A percentile compares a stretch with the other conserved stretches of the same genome.
Conservation (phyloP, 1,140 invertebrate genomes). For the Lepidostoma basale region DNA sequence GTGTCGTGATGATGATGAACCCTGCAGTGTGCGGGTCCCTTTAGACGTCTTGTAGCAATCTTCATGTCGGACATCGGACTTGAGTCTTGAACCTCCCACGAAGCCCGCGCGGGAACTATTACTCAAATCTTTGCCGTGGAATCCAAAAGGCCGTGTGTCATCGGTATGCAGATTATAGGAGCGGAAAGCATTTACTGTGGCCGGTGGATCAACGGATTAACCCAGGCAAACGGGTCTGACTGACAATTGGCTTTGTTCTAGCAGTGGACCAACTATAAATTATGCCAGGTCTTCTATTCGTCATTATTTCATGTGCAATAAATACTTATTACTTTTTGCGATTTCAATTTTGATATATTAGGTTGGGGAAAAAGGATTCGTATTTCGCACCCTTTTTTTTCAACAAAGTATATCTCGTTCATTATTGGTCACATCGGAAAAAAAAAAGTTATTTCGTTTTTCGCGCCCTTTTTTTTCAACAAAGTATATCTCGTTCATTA, state of each 20-base stretch:
- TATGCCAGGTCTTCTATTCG: no score
- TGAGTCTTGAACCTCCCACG: constrained; percentile 14
- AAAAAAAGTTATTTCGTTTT: no score
- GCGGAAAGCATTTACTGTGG: neutral
- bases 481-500: constrained; percentile 6
- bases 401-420: neutral
- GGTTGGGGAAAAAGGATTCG: no score
- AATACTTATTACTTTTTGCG: no score
- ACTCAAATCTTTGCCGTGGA: constrained; percentile 12
- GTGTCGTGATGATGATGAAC: no score
- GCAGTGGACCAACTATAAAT: neutral
- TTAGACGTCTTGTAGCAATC: no score
- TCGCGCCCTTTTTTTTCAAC: constrained; percentile 13
- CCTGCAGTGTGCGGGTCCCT: no score
- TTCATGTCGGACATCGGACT: neutral
- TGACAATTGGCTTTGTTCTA: neutral
- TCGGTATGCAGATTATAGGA: constrained; percentile 14
- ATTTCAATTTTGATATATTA: no score
- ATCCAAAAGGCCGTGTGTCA: constrained; percentile 15
- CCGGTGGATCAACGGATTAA: neutral
- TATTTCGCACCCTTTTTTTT: no score
- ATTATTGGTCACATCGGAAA: neutral
- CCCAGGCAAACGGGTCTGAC: neutral
- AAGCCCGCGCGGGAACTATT: neutral
- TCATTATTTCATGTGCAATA: no score